Evolutionary conservation across 2,797 vertebrate species (phyloP).

Genomic region (Tinamus major): DNA sequence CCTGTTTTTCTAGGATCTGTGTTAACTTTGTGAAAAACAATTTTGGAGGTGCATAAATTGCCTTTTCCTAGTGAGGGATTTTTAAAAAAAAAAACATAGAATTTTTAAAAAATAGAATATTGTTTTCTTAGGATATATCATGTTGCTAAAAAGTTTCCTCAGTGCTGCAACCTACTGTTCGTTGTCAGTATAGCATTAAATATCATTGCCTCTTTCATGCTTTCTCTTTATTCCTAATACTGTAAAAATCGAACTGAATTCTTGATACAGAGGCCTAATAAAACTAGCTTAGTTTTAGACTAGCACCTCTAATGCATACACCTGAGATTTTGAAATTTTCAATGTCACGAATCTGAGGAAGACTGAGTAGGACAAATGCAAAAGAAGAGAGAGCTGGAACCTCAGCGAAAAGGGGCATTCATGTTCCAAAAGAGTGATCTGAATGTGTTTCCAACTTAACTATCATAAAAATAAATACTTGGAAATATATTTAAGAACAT

Average conservation of each 20-base stretch:
- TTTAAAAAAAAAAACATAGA: no score
- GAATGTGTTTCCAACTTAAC: not conserved
- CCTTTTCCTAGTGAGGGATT: not conserved
- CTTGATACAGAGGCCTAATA: not conserved
- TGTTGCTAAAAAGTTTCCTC: not conserved
- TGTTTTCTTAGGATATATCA: not conserved
- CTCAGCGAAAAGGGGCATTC: not conserved
- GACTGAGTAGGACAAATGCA: not conserved
- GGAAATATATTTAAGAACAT: not conserved
- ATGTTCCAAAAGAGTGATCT: not conserved
- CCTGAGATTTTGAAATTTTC: not conserved
- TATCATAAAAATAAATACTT: not conserved
- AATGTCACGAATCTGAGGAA: not conserved
- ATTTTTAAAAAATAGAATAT: not conserved
- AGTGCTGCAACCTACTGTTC: constrained; percentile 32
- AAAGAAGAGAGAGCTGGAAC: not conserved
- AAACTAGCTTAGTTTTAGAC: not conserved
- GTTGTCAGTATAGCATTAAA: not conserved
- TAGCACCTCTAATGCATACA: not conserved
- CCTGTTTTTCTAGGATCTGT: not conserved
- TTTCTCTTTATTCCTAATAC: not conserved
- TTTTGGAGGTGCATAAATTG: not conserved
- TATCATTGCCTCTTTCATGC: not conserved
- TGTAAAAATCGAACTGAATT: not conserved
- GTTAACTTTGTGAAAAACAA: not conserved